Percentiles rank a stretch among this genome's conserved stretches.
Conservation (phyloP, 2,888 invertebrate genomes). For the Ormyrus thymus region DNA sequence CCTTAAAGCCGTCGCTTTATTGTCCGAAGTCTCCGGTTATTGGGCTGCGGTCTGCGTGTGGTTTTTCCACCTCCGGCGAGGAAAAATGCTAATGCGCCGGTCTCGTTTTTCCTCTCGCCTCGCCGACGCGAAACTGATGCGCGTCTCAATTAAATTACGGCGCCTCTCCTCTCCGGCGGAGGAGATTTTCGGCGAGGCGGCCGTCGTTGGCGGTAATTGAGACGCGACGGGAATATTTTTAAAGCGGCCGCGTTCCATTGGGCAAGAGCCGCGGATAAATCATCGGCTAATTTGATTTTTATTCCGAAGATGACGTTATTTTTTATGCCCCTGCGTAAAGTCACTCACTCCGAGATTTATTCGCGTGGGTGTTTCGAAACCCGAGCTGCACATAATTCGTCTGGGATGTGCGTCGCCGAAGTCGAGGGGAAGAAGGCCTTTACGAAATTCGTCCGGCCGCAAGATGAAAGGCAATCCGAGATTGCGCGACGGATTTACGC, state of each 20-base stretch:
- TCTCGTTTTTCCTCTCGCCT: background rate
- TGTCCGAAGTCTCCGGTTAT: background rate
- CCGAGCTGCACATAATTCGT: background rate
- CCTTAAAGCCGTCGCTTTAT: constrained; percentile 19
- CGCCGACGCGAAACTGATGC: constrained; percentile 14
- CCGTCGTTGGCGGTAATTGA: background rate
- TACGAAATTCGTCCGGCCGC: background rate
- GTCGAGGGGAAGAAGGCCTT: background rate
- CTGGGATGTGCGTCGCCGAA: too few species aligned
- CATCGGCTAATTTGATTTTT: constrained; percentile 12
- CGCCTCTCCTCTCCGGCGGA: background rate
- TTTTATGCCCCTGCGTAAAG: constrained; percentile 2
- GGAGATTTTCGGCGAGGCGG: constrained; percentile 1
- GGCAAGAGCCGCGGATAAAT: constrained; percentile 17
- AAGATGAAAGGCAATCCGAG: background rate
- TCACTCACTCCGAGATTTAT: constrained; percentile 13
- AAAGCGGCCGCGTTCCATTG: background rate
- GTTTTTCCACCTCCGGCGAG: background rate
- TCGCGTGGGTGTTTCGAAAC: constrained; percentile 5
- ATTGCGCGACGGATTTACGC: constrained; percentile 23
- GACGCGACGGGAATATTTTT: background rate
- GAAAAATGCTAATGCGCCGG: constrained; percentile 32
- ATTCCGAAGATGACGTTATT: constrained; percentile 18
- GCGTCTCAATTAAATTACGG: constrained; percentile 28
- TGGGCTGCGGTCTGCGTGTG: constrained; percentile 9